Percentiles rank a stretch among this genome's conserved stretches.
Conservation (phyloP, 2,797 vertebrate species). For the Tenualosa thibaudeaui region DNA sequence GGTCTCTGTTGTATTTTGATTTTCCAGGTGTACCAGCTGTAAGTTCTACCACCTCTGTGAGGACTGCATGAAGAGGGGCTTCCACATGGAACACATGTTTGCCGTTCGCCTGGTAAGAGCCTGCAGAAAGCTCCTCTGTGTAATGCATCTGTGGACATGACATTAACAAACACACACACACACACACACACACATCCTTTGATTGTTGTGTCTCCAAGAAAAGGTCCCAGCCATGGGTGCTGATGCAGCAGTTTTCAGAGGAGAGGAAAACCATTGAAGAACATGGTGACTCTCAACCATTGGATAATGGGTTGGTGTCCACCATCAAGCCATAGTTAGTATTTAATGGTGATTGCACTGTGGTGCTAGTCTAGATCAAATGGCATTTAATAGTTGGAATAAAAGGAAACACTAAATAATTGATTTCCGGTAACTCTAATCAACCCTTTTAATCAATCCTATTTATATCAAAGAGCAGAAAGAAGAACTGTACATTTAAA, state of each 20-base stretch:
- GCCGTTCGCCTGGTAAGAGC: slow-evolving; percentile 66
- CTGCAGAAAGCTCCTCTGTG: background rate
- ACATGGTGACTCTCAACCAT: background rate
- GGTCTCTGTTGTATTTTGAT: background rate
- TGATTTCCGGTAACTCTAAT: too few relatives aligned
- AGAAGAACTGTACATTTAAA: too few relatives aligned
- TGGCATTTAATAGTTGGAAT: too few relatives aligned
- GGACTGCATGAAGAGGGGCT: slow-evolving; percentile 58
- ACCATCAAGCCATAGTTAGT: background rate
- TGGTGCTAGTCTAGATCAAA: too few relatives aligned
- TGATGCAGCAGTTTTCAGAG: background rate
- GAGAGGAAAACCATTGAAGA: background rate
- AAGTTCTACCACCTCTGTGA: slow-evolving; percentile 71
- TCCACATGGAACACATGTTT: slow-evolving; percentile 68
- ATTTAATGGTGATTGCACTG: too few relatives aligned
- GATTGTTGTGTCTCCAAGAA: background rate
- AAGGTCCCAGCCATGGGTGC: slow-evolving; percentile 1
- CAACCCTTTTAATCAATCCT: too few relatives aligned
- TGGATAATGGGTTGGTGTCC: background rate
- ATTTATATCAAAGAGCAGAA: too few relatives aligned
- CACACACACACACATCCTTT: background rate
- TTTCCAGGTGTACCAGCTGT: slow-evolving; percentile 49
- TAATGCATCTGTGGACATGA: background rate
- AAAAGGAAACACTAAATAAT: too few relatives aligned
- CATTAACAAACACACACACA: background rate